Evolutionary conservation across 1,140 invertebrate genomes (phyloP), one percentile per base, ranked within the genome.

Genomic region (Cardiocondyla obscurior): DNA sequence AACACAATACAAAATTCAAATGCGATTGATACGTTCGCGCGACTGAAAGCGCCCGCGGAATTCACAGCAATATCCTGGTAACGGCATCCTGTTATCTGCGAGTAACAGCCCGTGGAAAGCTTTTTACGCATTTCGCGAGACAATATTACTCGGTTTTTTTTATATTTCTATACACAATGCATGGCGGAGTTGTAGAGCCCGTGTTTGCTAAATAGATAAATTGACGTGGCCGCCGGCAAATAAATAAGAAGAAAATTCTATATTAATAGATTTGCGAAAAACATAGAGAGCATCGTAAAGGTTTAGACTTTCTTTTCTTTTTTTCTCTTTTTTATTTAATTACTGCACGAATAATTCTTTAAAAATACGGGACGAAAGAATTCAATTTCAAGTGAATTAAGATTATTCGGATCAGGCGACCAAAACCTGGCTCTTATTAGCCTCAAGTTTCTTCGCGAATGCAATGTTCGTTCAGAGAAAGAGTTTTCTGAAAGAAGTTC

Each of bases 331-430:
- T 25, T 46, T 25, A 79, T 72, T 72, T 36, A 72, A 33, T 65
- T 57, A 33, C 42, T 36, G 12, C 65, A n/a, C 3, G 30, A 46
- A 65, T 44, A 33, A 44, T 10, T 22, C 19, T 14, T 39, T 28
- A 14, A 51, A 51, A 67, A 33, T 51, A 49, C 14, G 74, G 3
- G 30, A 19, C 25, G 42, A 36, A 25, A 36, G 30, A 64, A 72
- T 42, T 70, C 28, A 62, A 70, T 82, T 55, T 42, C 28, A 72
- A 67, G 12, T 25, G 36, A 62, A 79, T 79, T 79, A 79, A 79
- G 25, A 79, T 79, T 36, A 79, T 42, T 69, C 49, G 42, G 46
- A 69, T 30, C n/a, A n/a, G 74, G 36, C 2, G 22, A 8, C n/a
- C n/a, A 4, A 76, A 62, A 28, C 8, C 22, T 14, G 33, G n/a